These are phyloP conservation scores for silkworm (Bombyx mori) DNA, from an alignment of 1,140 invertebrate species.

Conservation along the genomic window ASM3026992v2 NC_085133.1:3448001-3448500, in stretches of 20 bases:
- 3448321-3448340: too few species aligned
- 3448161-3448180: slow-evolving; percentile 68
- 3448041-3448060: neutral
- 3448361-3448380: slow-evolving; percentile 5
- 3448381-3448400: slow-evolving; percentile 16
- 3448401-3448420: neutral
- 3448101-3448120: slow-evolving; percentile 62
- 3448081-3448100: slow-evolving; percentile 30
- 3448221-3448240: slow-evolving; percentile 53
- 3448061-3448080: neutral
- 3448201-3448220: slow-evolving; percentile 56
- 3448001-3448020: slow-evolving; percentile 13
- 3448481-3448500: too few species aligned
- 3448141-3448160: slow-evolving; percentile 51
- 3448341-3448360: too few species aligned
- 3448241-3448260: slow-evolving; percentile 14
- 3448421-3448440: too few species aligned
- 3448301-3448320: too few species aligned
- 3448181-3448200: slow-evolving; percentile 71
- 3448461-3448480: too few species aligned
- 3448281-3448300: too few species aligned
- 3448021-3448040: slow-evolving; percentile 2
- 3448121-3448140: slow-evolving; percentile 62
- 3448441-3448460: too few species aligned
- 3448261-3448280: neutral